A percentile compares a stretch with the other conserved stretches of the same genome.
phyloP scores from a whole-genome alignment of 2,113 vertebrate genomes.

The Thomomys bottae region DNA sequence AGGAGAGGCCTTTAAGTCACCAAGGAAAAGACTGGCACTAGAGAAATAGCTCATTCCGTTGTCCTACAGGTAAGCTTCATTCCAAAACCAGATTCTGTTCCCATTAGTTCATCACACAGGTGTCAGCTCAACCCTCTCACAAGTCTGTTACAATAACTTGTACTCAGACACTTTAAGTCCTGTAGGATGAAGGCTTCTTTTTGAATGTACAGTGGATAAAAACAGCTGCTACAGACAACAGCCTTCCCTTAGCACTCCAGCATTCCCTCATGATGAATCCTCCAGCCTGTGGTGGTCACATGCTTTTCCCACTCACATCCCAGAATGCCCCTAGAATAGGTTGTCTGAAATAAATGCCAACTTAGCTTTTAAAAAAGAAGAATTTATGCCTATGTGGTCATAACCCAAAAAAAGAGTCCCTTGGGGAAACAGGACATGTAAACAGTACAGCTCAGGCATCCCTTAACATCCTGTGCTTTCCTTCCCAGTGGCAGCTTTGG shows the following conservation, averaged over 20 bases:
- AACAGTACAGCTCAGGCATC: slow-evolving; percentile 51
- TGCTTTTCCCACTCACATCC: slow-evolving; percentile 48
- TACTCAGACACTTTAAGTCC: slow-evolving; percentile 42
- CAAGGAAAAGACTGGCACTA: slow-evolving; percentile 40
- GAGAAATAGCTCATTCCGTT: slow-evolving; percentile 22
- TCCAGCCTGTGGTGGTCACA: slow-evolving; percentile 18
- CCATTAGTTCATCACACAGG: not conserved
- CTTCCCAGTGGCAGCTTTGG: slow-evolving; percentile 15
- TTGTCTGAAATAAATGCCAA: slow-evolving; percentile 78
- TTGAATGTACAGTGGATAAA: slow-evolving; percentile 35
- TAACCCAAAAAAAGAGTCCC: slow-evolving; percentile 68
- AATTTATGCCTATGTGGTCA: slow-evolving; percentile 75
- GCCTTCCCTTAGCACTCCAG: slow-evolving; percentile 14
- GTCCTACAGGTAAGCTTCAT: not conserved
- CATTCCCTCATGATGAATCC: slow-evolving; percentile 46
- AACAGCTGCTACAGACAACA: slow-evolving; percentile 21
- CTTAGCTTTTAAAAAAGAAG: slow-evolving; percentile 61
- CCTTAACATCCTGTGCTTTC: slow-evolving; percentile 52
- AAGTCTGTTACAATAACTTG: slow-evolving; percentile 8
- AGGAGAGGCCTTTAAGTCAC: slow-evolving; percentile 48
- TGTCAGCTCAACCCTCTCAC: not conserved
- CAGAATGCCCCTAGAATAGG: slow-evolving; percentile 66
- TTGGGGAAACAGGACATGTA: slow-evolving; percentile 69
- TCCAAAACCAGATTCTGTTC: slow-evolving; percentile 9
- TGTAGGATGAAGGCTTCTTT: slow-evolving; percentile 28